Evolutionary conservation across 2,113 vertebrate species (phyloP), one percentile per base, ranked within the genome.

Genomic region (Psephotus haematonotus): DNA sequence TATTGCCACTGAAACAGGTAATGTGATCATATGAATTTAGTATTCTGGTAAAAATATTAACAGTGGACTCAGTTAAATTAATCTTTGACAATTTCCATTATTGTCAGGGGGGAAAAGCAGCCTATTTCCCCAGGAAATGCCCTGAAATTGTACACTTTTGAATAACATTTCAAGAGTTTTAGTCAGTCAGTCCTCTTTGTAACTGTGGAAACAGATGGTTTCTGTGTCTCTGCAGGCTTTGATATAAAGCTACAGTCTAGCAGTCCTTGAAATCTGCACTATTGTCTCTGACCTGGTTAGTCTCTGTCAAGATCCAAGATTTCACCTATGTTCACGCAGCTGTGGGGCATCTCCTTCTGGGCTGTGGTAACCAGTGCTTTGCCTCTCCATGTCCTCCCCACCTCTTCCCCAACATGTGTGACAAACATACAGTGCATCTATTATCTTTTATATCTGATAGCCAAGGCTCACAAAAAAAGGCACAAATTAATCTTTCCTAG

Each of bases 1-100:
- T 74, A 97, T 97, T 72, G 97, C 98, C 88, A 98, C 98, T 87
- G 98, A 98, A 98, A 96, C 98, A 97, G 98, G 98, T 98, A 97
- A 97, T 79, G 81, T 72, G 23, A 77, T 96, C 69, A 53, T 28
- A 14, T 79, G 17, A 82, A 29, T 88, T 74, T 79, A 68, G 62
- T 31, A 47, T 49, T 87, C 79, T 78, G 70, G 52, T 91, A 81
- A 94, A 96, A 88, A 84, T 82, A 49, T 90, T 90, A 95, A 39
- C 39, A 75, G 20, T 74, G 41, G 14, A 39, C n/a, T 57, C 46
- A 31, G 59, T 72, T 79, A 82, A 85, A 75, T 55, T 50, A 65
- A 46, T 53, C 50, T 86, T 82, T 57, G 37, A 88, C 25, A 53
- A 10, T 49, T 86, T 87, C 59, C 12, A 11, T 75, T 79, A 41